phyloP scores from a whole-genome alignment of 2,113 vertebrate genomes.

The Todiramphus saurophagus region DNA sequence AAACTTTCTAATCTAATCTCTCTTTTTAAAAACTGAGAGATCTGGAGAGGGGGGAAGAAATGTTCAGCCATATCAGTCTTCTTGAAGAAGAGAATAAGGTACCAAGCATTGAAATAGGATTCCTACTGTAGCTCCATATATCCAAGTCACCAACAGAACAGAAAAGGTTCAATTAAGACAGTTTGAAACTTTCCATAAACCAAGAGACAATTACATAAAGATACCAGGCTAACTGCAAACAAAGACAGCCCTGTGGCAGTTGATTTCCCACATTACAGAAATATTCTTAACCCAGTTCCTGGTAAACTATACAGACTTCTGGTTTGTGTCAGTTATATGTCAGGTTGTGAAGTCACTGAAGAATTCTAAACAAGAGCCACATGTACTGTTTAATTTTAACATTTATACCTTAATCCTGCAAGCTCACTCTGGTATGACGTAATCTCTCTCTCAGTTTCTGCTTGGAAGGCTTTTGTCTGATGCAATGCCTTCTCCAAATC shows the following conservation, averaged over 20 bases:
- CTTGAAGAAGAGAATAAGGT: neutral
- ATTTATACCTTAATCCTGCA: slow-evolving; percentile 70
- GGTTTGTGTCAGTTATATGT: neutral
- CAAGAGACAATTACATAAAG: neutral
- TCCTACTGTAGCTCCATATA: neutral
- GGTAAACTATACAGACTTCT: neutral
- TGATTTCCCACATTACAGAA: neutral
- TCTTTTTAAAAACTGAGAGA: neutral
- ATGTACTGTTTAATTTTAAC: neutral
- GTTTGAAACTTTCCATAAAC: neutral
- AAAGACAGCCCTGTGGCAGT: neutral
- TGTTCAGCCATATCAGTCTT: neutral
- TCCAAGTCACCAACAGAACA: neutral
- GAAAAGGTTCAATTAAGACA: neutral
- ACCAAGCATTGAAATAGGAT: neutral
- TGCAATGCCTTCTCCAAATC: slow-evolving; percentile 72
- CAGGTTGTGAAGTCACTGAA: neutral
- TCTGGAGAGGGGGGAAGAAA: neutral
- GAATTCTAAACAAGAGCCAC: neutral
- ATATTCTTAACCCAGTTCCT: neutral
- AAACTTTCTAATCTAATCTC: too few relatives aligned
- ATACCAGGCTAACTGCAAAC: neutral
- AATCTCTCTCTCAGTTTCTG: slow-evolving; percentile 63
- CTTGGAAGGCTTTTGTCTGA: slow-evolving; percentile 64
- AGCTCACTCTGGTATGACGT: slow-evolving; percentile 66